Evolutionary conservation across 2,888 invertebrate species (phyloP), one percentile per base, ranked within the genome.

Genomic region (Drosophila pegasa): DNA sequence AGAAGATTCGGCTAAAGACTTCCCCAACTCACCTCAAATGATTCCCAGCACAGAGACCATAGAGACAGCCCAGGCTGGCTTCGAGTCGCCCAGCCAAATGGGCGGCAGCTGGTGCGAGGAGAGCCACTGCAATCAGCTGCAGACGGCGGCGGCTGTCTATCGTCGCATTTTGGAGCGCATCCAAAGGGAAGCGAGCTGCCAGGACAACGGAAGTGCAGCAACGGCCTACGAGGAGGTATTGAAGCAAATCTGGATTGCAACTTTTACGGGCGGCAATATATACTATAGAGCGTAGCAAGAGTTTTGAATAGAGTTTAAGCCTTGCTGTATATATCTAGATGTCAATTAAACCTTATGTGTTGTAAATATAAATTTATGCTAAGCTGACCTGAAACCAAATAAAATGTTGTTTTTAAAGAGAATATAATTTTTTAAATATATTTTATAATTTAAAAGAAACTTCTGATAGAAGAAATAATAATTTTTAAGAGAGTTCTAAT

Each of bases 211-310:
- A 31, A 45, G 27, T 12, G 25, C 62, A 7, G 12, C 22, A 6
- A 29, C 27, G 10, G 14, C 33, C 0, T 29, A 57, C 5, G 54
- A 43, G 5, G 75, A 75, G 1, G 20, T 58, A 0, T 29, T 71
- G 7, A 82, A 69, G 52, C 66, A 75, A 20, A 69, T 84, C 22
- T 87, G 88, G 86, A 56, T 84, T 3, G 73, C 86, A 5, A 54
- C 61, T 27, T 84, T 87, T 7, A 87, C 86, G 5, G 84, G 84
- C 12, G 40, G 54, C 38, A 70, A 71, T 29, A n/a, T 84, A 14
- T 71, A 79, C 18, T 83, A 83, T 47, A 57, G 63, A 10, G 48
- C 64, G 3, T 84, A 86, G 56, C 57, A 0, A 12, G 37, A 41
- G 35, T 10, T 7, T 27, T 2, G 7, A 45, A 16, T 1, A 1